phyloP scores from a whole-genome alignment of 2,888 invertebrate genomes.

The Eucera pruinosa region DNA sequence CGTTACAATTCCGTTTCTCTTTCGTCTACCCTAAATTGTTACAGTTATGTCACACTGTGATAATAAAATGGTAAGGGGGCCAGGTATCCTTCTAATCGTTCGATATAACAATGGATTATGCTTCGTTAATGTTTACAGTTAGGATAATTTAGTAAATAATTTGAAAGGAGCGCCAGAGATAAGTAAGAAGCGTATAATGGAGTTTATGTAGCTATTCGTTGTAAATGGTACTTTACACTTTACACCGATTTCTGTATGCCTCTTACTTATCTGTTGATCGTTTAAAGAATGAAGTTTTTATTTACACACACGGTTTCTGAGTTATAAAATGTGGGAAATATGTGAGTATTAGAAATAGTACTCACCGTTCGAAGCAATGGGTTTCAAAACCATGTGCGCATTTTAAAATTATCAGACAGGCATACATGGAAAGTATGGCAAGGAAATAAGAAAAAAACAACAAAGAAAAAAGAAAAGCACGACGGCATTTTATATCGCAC shows the following conservation, averaged over 20 bases:
- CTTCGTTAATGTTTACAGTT: too few relatives aligned
- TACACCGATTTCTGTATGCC: slow-evolving; percentile 12
- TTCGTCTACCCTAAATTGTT: too few relatives aligned
- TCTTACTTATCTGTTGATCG: slow-evolving; percentile 9
- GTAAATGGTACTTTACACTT: too few relatives aligned
- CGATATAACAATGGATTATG: not conserved
- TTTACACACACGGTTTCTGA: slow-evolving; percentile 1
- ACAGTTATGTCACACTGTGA: too few relatives aligned
- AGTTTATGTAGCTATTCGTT: too few relatives aligned
- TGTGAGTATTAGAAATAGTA: slow-evolving; percentile 2
- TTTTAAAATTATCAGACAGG: slow-evolving; percentile 16
- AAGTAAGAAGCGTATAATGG: too few relatives aligned
- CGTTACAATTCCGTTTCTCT: too few relatives aligned
- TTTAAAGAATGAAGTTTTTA: slow-evolving; percentile 28
- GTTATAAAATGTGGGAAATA: slow-evolving; percentile 7
- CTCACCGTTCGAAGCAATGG: not conserved
- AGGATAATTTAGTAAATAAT: not conserved
- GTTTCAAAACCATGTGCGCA: not conserved
- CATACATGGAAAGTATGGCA: not conserved
- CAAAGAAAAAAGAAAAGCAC: not conserved
- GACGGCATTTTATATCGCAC: slow-evolving; percentile 9
- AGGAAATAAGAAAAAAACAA: slow-evolving; percentile 13
- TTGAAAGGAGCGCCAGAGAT: slow-evolving; percentile 8
- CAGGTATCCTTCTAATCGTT: too few relatives aligned
- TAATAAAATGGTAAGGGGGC: too few relatives aligned